Percentiles rank a stretch among this genome's conserved stretches.
phyloP scores from a whole-genome alignment of 2,797 vertebrate genomes.

The Falco peregrinus region DNA sequence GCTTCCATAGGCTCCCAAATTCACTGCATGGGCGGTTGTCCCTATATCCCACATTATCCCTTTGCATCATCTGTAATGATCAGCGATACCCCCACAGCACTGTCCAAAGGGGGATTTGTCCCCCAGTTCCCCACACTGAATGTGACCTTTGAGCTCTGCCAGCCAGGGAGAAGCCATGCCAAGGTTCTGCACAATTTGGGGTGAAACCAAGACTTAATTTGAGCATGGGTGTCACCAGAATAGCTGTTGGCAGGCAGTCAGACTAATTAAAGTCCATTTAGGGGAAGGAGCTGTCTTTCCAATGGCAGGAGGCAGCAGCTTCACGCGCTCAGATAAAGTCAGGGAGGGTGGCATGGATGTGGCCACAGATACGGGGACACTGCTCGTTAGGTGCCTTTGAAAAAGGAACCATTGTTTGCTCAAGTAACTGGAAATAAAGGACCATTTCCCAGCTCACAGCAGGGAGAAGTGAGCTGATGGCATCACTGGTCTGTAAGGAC shows the following conservation, averaged over 20 bases:
- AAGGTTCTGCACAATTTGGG: not conserved
- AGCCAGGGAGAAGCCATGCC: not conserved
- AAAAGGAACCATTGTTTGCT: not conserved
- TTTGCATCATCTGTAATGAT: fast-evolving
- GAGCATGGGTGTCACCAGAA: not conserved
- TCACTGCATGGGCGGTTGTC: fast-evolving
- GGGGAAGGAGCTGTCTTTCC: not conserved
- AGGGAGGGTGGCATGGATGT: fast-evolving
- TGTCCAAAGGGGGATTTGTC: not conserved
- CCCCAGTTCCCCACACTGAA: not conserved
- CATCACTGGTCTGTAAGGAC: not conserved
- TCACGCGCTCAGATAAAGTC: fast-evolving
- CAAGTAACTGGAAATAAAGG: not conserved
- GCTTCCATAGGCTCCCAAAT: not conserved
- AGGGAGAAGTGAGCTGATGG: not conserved
- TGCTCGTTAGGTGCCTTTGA: not conserved
- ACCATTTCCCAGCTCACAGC: not conserved
- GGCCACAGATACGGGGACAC: fast-evolving
- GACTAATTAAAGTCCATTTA: conserved; percentile 7
- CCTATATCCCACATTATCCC: fast-evolving
- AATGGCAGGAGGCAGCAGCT: not conserved
- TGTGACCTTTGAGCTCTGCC: not conserved
- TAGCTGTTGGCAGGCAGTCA: not conserved
- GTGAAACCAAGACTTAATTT: not conserved
- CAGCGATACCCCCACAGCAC: fast-evolving